Percentiles rank a stretch among this genome's conserved stretches.
Evolutionary conservation across 2,797 vertebrate species (phyloP).

Genomic region (Rhinella marina): DNA sequence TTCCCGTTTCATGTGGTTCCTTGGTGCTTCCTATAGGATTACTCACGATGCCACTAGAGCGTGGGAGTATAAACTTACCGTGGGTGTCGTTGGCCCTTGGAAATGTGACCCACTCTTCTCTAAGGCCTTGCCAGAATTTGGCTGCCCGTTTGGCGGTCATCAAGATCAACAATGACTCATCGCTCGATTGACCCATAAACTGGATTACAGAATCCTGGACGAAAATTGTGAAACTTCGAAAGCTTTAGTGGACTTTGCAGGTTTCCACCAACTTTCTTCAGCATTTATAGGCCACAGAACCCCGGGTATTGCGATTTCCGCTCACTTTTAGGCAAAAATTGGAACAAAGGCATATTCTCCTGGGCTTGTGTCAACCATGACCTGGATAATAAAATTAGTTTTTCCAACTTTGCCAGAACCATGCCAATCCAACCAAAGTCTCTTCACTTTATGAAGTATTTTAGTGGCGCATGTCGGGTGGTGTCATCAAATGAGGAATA

Average conservation of each 20-base stretch:
- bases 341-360: constrained; percentile 90
- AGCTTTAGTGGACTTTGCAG: constrained; percentile 78
- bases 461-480: constrained; percentile 86
- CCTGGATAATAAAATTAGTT: constrained; percentile 74
- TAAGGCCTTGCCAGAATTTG: constrained; percentile 72
- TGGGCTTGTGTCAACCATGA: constrained; percentile 85
- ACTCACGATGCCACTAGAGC: constrained; percentile 73
- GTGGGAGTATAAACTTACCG: constrained; percentile 76
- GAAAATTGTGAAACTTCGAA: constrained; percentile 79
- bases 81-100: constrained; percentile 82
- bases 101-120: constrained; percentile 76
- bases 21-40: constrained; percentile 75
- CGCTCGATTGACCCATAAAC: constrained; percentile 68
- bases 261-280: constrained; percentile 78
- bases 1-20: constrained; percentile 69
- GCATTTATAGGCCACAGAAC: constrained; percentile 84
- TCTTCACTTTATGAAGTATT: constrained; percentile 83
- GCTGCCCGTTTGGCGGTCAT: constrained; percentile 74
- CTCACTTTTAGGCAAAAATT: constrained; percentile 81
- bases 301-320: constrained; percentile 88
- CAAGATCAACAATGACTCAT: constrained; percentile 74
- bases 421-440: constrained; percentile 80
- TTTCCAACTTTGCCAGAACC: constrained; percentile 80
- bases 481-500: constrained; percentile 82
- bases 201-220: constrained; percentile 75